A percentile compares a stretch with the other conserved stretches of the same genome.
phyloP scores from a whole-genome alignment of 2,888 invertebrate species.

The Nipponacmea schrenckii region DNA sequence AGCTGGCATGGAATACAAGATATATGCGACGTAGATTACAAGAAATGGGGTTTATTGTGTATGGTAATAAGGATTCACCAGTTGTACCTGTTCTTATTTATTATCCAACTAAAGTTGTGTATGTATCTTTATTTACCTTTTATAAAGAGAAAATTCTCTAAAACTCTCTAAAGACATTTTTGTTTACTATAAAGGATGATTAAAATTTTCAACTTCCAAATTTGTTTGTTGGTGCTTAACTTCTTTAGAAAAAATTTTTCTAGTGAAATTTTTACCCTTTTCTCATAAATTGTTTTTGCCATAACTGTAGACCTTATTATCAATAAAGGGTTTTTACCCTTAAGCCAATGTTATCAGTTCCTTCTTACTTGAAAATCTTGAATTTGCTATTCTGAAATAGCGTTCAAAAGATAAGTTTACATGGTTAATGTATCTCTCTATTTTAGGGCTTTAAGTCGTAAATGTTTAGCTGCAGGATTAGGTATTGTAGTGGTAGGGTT shows the following conservation, averaged over 20 bases:
- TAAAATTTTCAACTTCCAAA: not conserved
- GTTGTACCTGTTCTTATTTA: constrained; percentile 95
- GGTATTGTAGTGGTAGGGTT: constrained; percentile 97
- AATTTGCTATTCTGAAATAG: no score
- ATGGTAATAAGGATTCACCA: constrained; percentile 92
- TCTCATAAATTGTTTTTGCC: no score
- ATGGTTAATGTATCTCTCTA: not conserved
- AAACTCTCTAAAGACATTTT: not conserved
- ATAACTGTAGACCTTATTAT: no score
- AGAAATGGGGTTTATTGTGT: constrained; percentile 89
- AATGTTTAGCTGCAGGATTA: constrained; percentile 82
- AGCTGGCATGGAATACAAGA: constrained; percentile 81
- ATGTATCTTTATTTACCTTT: not conserved
- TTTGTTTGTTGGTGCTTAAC: constrained; percentile 44
- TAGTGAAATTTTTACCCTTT: no score
- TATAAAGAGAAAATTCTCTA: no score
- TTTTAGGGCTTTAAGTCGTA: constrained; percentile 84
- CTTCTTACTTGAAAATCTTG: no score
- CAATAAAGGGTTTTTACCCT: no score
- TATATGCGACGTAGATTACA: constrained; percentile 83
- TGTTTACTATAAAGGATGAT: not conserved
- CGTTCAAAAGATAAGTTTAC: no score
- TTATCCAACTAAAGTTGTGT: constrained; percentile 88
- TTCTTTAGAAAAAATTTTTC: no score
- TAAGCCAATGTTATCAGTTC: no score